phyloP scores from a whole-genome alignment of 2,113 vertebrate species.

The Platichthys stellatus region DNA sequence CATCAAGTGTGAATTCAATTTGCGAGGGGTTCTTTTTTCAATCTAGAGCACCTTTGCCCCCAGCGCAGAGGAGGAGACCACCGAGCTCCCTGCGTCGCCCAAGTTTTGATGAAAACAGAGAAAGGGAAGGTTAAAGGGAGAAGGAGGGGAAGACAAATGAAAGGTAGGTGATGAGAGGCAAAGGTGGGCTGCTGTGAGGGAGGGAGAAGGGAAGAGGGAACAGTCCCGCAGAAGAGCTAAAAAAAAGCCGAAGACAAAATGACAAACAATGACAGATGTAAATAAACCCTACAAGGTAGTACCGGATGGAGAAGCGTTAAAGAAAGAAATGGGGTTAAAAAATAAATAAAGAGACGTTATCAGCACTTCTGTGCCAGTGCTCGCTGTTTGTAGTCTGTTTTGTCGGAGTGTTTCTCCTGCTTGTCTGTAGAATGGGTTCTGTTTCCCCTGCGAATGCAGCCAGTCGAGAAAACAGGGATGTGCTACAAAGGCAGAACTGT shows the following conservation, averaged over 20 bases:
- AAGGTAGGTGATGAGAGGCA: conserved; percentile 29
- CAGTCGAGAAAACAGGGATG: conserved; percentile 51
- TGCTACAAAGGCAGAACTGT: conserved; percentile 58
- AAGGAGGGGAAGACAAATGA: conserved; percentile 26
- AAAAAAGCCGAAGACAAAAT: conserved; percentile 46
- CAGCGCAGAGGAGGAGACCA: conserved; percentile 72
- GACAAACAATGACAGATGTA: conserved; percentile 48
- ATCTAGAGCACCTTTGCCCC: conserved; percentile 84
- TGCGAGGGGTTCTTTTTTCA: conserved; percentile 74
- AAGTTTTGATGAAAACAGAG: conserved; percentile 66
- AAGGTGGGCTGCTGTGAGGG: not conserved
- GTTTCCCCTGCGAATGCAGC: conserved; percentile 49
- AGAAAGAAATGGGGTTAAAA: conserved; percentile 23
- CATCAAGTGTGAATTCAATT: conserved; percentile 86
- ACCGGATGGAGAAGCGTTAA: not conserved
- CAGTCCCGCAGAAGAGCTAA: conserved; percentile 42
- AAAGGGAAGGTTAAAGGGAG: conserved; percentile 56
- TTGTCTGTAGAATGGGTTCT: conserved; percentile 58
- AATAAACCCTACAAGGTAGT: conserved; percentile 20
- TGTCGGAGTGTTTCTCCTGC: conserved; percentile 57
- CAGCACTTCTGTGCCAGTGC: conserved; percentile 49
- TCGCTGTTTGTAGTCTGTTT: conserved; percentile 61
- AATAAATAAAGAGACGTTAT: conserved; percentile 37
- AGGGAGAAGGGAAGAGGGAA: not conserved
- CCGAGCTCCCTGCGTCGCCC: conserved; percentile 43